phyloP scores from a whole-genome alignment of 2,888 invertebrate species.

The Xestobium rufovillosum region DNA sequence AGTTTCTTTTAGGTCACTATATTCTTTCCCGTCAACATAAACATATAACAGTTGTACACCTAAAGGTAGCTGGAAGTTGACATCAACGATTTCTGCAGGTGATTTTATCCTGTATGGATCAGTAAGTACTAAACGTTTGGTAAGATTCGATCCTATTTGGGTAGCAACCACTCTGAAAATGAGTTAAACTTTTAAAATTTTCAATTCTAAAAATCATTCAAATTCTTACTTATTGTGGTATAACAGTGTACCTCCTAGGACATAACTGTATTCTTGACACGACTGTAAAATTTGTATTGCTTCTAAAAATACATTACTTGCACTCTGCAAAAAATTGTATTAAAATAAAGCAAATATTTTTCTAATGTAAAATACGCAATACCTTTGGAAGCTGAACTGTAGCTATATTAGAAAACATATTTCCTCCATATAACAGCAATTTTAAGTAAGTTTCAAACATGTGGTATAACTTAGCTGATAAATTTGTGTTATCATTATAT shows the following conservation, averaged over 20 bases:
- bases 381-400: slow-evolving; percentile 77
- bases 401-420: slow-evolving; percentile 76
- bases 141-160: slow-evolving; percentile 64
- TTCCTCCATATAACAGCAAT: slow-evolving; percentile 73
- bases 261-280: slow-evolving; percentile 70
- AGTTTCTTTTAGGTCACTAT: slow-evolving; percentile 46
- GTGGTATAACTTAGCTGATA: slow-evolving; percentile 70
- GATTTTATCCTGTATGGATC: slow-evolving; percentile 79
- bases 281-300: slow-evolving; percentile 79
- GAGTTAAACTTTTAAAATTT: slow-evolving; percentile 9
- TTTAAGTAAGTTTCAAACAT: slow-evolving; percentile 87
- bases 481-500: slow-evolving; percentile 49
- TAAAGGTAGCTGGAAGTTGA: slow-evolving; percentile 65
- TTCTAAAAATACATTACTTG: slow-evolving; percentile 78
- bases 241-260: slow-evolving; percentile 76
- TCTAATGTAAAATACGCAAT: slow-evolving; percentile 12
- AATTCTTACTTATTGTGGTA: slow-evolving; percentile 75
- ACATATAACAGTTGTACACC: slow-evolving; percentile 76
- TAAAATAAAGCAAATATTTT: slow-evolving; percentile 6
- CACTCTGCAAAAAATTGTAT: slow-evolving; percentile 55
- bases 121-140: slow-evolving; percentile 71
- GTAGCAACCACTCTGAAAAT: slow-evolving; percentile 70
- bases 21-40: slow-evolving; percentile 61
- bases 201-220: slow-evolving; percentile 7
- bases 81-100: slow-evolving; percentile 61